These are phyloP conservation scores for Rhingia campestris DNA, from an alignment of 2,888 invertebrate species.

Conservation along the genomic window DNA sequence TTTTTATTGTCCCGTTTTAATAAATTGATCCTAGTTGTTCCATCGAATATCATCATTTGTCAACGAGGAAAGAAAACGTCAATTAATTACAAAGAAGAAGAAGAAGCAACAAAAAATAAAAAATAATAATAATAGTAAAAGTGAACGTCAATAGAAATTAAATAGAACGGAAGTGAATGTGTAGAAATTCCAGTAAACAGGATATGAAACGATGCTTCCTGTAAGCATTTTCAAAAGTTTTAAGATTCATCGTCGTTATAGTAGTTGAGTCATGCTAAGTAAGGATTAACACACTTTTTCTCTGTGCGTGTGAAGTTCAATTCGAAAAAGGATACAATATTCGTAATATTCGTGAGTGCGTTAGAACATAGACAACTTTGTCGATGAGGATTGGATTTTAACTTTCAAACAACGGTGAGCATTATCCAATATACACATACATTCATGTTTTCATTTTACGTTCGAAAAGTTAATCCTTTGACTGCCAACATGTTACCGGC, in stretches of 20 bases:
- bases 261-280: constrained; percentile 42
- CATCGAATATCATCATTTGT: constrained; percentile 41
- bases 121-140: constrained; percentile 4
- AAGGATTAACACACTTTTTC: constrained; percentile 45
- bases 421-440: constrained; percentile 1
- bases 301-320: constrained; percentile 31
- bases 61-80: constrained; percentile 36
- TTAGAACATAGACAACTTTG: constrained; percentile 8
- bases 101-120: not conserved
- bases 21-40: constrained; percentile 35
- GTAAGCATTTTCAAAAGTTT: constrained; percentile 49
- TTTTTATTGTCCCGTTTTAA: constrained; percentile 30
- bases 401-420: constrained; percentile 55
- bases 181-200: constrained; percentile 47
- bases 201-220: constrained; percentile 64
- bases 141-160: constrained; percentile 45
- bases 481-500: not conserved
- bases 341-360: constrained; percentile 8
- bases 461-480: not conserved
- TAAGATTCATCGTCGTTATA: constrained; percentile 29
- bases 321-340: constrained; percentile 37
- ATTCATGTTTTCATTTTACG: not conserved
- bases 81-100: constrained; percentile 53
- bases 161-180: constrained; percentile 65
- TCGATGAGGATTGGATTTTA: constrained; percentile 65